Evolutionary conservation across 2,797 vertebrate species (phyloP).

Genomic region (Simalia tracyae): DNA sequence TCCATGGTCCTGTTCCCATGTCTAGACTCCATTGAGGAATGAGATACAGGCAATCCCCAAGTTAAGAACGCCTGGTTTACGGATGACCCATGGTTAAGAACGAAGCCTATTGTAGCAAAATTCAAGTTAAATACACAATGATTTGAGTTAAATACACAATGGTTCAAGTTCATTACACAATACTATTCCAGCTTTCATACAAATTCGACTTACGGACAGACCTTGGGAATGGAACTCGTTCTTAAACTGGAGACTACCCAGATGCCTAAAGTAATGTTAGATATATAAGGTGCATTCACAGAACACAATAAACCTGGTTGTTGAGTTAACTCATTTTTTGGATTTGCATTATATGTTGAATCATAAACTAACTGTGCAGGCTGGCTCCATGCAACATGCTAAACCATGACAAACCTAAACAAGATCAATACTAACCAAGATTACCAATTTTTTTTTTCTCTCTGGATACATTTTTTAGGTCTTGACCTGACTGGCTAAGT

Average conservation of each 20-base stretch:
- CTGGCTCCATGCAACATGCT: too few relatives aligned
- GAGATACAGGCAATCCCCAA: not conserved
- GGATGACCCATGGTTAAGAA: too few relatives aligned
- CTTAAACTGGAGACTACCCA: too few relatives aligned
- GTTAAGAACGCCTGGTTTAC: too few relatives aligned
- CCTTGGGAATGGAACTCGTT: too few relatives aligned
- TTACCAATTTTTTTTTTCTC: not conserved
- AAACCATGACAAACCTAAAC: not conserved
- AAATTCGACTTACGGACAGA: too few relatives aligned
- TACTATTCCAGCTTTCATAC: too few relatives aligned
- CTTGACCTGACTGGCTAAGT: not conserved
- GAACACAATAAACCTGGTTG: not conserved
- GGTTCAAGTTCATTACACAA: too few relatives aligned
- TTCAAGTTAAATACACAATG: too few relatives aligned
- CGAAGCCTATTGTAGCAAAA: too few relatives aligned
- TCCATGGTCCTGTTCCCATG: not conserved
- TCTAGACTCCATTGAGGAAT: too few relatives aligned
- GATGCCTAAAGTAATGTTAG: not conserved
- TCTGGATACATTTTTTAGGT: not conserved
- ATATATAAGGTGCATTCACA: not conserved
- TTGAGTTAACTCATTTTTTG: not conserved
- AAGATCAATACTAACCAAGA: not conserved
- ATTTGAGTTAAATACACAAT: too few relatives aligned
- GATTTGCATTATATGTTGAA: not conserved
- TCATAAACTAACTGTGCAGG: not conserved